A percentile compares a stretch with the other conserved stretches of the same genome.
phyloP scores from a whole-genome alignment of 2,888 invertebrate species.

The Cosmia pyralina region DNA sequence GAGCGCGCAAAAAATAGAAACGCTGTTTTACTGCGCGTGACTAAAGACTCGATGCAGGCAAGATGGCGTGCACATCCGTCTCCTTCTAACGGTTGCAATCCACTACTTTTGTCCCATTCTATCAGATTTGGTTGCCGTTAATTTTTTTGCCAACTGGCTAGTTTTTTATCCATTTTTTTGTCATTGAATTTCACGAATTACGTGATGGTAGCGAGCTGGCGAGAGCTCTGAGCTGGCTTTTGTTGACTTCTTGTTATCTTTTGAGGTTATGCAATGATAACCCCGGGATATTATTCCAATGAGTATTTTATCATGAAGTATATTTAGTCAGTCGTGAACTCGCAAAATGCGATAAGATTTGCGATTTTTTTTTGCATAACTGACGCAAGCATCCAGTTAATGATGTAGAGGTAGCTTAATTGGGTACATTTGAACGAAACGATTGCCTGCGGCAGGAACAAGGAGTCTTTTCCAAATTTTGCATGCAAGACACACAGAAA shows the following conservation, averaged over 20 bases:
- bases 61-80: conserved; percentile 83
- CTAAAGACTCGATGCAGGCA: conserved; percentile 86
- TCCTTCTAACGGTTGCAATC: conserved; percentile 73
- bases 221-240: conserved; percentile 70
- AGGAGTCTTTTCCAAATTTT: conserved; percentile 73
- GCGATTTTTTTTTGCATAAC: neutral
- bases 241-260: conserved; percentile 69
- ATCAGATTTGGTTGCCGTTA: conserved; percentile 82
- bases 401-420: conserved; percentile 11
- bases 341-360: conserved; percentile 52
- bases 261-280: conserved; percentile 72
- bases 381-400: neutral
- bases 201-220: conserved; percentile 79
- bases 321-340: conserved; percentile 54
- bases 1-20: conserved; percentile 89
- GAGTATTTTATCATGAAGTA: conserved; percentile 53
- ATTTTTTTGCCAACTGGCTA: conserved; percentile 80
- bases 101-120: conserved; percentile 72
- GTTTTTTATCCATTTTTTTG: conserved; percentile 79
- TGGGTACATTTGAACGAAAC: conserved; percentile 35
- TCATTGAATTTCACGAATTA: conserved; percentile 84
- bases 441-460: conserved; percentile 46
- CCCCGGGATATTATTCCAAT: conserved; percentile 57
- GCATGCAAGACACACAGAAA: conserved; percentile 74
- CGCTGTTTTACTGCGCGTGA: conserved; percentile 87